Conservation (phyloP, 2,113 vertebrate genomes). For the Nesoenas mayeri region DNA sequence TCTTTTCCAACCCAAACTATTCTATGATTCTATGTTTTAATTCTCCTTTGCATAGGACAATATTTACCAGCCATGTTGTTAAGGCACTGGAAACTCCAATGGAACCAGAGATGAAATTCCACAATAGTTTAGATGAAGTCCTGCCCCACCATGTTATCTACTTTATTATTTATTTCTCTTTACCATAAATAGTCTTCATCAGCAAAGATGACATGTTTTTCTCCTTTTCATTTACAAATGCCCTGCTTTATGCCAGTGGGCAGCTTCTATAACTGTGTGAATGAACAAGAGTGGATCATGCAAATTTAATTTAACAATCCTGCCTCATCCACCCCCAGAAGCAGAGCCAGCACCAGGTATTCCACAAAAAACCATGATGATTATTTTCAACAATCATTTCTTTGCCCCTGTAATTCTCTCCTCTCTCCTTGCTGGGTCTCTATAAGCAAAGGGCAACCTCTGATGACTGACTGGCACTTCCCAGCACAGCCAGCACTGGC, state of each 20-base stretch:
- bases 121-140: neutral
- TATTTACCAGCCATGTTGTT: neutral
- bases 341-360: neutral
- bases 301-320: neutral
- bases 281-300: neutral
- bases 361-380: rapidly evolving
- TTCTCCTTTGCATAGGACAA: neutral
- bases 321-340: neutral
- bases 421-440: rapidly evolving
- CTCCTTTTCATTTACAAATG: neutral
- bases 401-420: neutral
- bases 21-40: no score
- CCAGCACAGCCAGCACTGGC: neutral
- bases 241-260: neutral
- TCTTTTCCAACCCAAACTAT: no score
- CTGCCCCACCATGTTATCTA: neutral
- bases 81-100: neutral
- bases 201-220: neutral
- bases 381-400: neutral
- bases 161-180: neutral
- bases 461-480: neutral
- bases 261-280: neutral
- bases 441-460: neutral
- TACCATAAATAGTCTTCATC: neutral
- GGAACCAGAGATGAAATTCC: neutral